Conservation (phyloP, 2,888 invertebrate species). For the Trachelus stipa region DNA sequence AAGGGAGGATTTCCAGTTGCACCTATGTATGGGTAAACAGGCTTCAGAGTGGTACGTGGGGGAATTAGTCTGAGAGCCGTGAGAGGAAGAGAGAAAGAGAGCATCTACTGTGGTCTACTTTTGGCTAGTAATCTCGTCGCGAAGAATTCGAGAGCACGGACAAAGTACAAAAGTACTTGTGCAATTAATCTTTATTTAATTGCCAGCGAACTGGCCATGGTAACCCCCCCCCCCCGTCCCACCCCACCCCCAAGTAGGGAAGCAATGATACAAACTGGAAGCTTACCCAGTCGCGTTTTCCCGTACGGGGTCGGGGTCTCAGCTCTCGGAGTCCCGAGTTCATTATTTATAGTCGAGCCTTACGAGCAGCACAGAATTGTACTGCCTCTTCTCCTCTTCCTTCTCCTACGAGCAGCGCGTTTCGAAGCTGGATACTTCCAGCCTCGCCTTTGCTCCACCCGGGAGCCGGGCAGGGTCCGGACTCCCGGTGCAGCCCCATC, state of each 20-base stretch:
- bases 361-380: constrained; percentile 41
- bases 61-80: not conserved
- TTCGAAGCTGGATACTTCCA: not conserved
- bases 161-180: constrained; percentile 4
- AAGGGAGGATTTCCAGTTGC: not conserved
- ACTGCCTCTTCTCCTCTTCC: constrained; percentile 22
- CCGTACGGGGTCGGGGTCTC: constrained; percentile 2
- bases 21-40: not conserved
- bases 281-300: constrained; percentile 31
- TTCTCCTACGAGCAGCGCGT: not conserved
- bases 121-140: not conserved
- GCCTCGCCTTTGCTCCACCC: not conserved
- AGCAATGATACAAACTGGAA: constrained; percentile 44
- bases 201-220: constrained; percentile 11
- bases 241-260: constrained; percentile 22
- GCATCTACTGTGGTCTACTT: not conserved
- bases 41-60: not conserved
- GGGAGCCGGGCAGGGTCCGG: not conserved
- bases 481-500: constrained; percentile 14
- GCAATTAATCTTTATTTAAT: not conserved
- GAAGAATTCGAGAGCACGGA: constrained; percentile 2
- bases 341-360: constrained; percentile 55
- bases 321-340: constrained; percentile 39
- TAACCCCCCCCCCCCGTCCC: not conserved
- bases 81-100: too few relatives aligned